Base-by-base conservation (phyloP, 2,797 vertebrate species). In the Artibeus lituratus region DNA sequence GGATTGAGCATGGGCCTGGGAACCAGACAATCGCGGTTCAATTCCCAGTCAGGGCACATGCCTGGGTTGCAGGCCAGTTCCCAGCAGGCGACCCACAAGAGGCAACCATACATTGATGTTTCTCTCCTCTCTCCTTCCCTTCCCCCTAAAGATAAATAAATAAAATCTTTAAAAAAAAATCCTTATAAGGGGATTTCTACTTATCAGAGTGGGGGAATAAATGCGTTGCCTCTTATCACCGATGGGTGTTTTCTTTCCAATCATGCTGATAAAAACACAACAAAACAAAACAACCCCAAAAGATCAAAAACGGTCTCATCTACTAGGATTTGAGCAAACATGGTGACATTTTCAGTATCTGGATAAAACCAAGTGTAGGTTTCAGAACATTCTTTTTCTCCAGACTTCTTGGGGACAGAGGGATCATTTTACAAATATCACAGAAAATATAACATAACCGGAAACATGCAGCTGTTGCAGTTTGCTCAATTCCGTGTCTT, bases 391-490 rank as follows among this genome's bases (percentile, higher is more conserved):
- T 93, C 88, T 97, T 97, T 97, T 96, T 89, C 81, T 96, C 47
- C 24, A 90, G 82, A 77, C 55, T 92, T 95, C 59, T 42, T 8
- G 10, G 51, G 42, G 67, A 95, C 15, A 15, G 69, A 29, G 70
- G 59, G 70, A 84, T 89, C 51, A 32, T 83, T 96, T 95, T 85
- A 91, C 74, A 89, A 92, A 89, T 89, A 80, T 77, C 76, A 62
- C 29, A 94, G 94, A 92, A 81, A 92, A 90, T 91, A 95, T 59
- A 87, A 72, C 78, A 73, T 95, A 98, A 98, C 87, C 91, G 83
- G 97, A 98, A 98, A 96, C 95, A 89, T 81, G 90, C 87, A 97
- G 98, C 98, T 92, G 87, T 97, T 97, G 88, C 90, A 97, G 97
- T 97, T 95, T 96, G 86, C 35, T 91, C 94, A 90, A 22, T 24